A percentile compares a stretch with the other conserved stretches of the same genome.
phyloP scores from a whole-genome alignment of 1,140 invertebrate genomes.

The Panonychus citri region DNA sequence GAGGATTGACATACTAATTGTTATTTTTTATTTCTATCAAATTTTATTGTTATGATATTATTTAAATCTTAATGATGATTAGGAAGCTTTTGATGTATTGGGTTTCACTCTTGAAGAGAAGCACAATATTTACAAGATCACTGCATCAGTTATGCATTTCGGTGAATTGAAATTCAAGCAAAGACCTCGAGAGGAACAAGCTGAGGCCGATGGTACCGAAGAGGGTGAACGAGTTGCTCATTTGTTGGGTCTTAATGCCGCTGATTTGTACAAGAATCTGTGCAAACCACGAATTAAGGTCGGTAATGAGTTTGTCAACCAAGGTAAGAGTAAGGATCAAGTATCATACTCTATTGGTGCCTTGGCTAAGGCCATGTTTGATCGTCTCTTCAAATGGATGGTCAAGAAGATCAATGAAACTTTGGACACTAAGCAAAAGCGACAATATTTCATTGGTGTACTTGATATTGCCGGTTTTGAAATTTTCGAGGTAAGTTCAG shows the following conservation, averaged over 20 bases:
- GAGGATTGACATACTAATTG: too few species aligned
- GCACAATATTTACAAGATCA: slow-evolving; percentile 34
- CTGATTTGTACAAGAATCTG: slow-evolving; percentile 31
- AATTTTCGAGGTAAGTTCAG: slow-evolving; percentile 37
- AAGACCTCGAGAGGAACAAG: slow-evolving; percentile 36
- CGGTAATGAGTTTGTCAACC: slow-evolving; percentile 33
- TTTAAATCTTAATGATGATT: too few species aligned
- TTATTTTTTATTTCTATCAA: too few species aligned
- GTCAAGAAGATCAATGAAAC: slow-evolving; percentile 35
- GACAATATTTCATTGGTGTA: slow-evolving; percentile 36
- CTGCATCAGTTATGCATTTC: slow-evolving; percentile 35
- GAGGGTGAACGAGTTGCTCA: slow-evolving; percentile 34
- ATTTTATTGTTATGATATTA: too few species aligned
- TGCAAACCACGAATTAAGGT: slow-evolving; percentile 38
- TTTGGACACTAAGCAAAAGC: slow-evolving; percentile 31
- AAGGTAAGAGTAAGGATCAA: slow-evolving; percentile 32
- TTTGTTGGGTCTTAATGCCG: slow-evolving; percentile 31
- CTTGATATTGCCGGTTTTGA: slow-evolving; percentile 41
- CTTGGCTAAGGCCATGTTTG: slow-evolving; percentile 34
- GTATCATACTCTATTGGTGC: slow-evolving; percentile 28
- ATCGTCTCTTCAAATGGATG: slow-evolving; percentile 33
- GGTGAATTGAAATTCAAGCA: slow-evolving; percentile 41
- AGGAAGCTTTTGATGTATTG: slow-evolving; percentile 33
- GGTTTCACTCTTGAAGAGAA: slow-evolving; percentile 30
- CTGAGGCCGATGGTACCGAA: slow-evolving; percentile 35